Conservation (phyloP, 2,888 invertebrate genomes). For the Entomobrya proxima region DNA sequence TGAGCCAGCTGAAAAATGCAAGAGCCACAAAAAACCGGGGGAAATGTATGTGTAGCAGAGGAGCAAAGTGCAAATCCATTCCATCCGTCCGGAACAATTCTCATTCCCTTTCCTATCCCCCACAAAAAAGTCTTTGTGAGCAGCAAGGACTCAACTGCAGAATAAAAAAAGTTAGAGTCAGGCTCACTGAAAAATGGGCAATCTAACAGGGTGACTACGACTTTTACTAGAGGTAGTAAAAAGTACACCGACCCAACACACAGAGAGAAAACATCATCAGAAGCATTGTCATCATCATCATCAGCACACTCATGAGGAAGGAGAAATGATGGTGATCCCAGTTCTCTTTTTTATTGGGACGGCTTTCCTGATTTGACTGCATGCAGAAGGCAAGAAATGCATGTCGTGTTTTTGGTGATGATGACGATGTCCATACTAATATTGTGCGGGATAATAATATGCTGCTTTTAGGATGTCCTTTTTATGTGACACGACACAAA, state of each 20-base stretch:
- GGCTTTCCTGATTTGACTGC: neutral
- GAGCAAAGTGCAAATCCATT: slow-evolving; percentile 53
- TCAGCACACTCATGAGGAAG: neutral
- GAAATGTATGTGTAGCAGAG: slow-evolving; percentile 12
- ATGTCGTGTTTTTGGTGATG: slow-evolving; percentile 21
- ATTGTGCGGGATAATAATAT: slow-evolving; percentile 6
- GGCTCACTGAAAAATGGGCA: slow-evolving; percentile 30
- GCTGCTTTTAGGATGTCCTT: neutral
- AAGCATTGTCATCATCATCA: neutral
- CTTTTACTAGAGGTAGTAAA: neutral
- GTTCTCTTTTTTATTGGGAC: slow-evolving; percentile 8
- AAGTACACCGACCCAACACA: slow-evolving; percentile 16
- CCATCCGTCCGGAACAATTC: slow-evolving; percentile 52
- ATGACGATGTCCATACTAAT: neutral
- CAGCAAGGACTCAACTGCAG: neutral
- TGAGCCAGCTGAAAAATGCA: too few species aligned
- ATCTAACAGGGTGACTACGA: slow-evolving; percentile 37
- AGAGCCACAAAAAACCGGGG: neutral
- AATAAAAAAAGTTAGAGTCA: neutral
- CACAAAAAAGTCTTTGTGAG: neutral
- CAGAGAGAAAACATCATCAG: neutral
- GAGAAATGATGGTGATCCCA: neutral
- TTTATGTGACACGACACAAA: neutral
- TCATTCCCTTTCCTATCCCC: slow-evolving; percentile 24
- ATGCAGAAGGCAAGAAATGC: neutral